Evolutionary conservation across 92 coral and sea anemone species (phyloP).

Genomic region (Zoanthus sociatus): DNA sequence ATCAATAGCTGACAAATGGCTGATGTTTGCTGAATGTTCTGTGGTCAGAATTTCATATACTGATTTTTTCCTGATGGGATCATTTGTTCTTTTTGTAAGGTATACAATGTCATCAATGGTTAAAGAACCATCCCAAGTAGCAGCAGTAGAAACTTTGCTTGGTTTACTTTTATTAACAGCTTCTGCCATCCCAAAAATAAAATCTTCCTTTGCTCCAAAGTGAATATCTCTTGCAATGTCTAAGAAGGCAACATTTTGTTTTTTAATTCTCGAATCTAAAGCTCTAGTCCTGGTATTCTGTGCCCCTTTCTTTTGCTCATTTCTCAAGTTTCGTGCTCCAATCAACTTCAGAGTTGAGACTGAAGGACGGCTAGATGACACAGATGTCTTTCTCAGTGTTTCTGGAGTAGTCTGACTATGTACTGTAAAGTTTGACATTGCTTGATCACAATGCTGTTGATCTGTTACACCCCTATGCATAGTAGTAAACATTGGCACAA

Average conservation of each 20-base stretch:
- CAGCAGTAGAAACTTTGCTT: constrained; percentile 8
- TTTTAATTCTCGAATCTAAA: background rate
- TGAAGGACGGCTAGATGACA: background rate
- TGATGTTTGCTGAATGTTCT: constrained; percentile 8
- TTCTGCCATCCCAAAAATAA: constrained; percentile 19
- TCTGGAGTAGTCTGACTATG: background rate
- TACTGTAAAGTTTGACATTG: background rate
- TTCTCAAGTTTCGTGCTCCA: background rate
- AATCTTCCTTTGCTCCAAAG: background rate
- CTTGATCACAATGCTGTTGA: constrained; percentile 4
- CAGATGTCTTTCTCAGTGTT: constrained; percentile 1
- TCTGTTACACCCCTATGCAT: background rate
- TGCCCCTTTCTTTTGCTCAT: constrained; percentile 5
- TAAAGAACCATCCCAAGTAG: constrained; percentile 42
- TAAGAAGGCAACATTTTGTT: background rate
- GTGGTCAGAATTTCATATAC: constrained; percentile 19
- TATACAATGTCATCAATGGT: constrained; percentile 36
- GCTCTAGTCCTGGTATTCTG: background rate
- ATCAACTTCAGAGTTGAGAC: background rate
- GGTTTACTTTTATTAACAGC: constrained; percentile 12
- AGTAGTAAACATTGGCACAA: background rate
- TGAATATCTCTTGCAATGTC: no score
- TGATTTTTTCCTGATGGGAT: constrained; percentile 6
- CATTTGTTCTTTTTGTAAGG: constrained; percentile 36
- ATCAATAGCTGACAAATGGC: constrained; percentile 38